Percentiles rank a stretch among this genome's conserved stretches.
Conservation (phyloP, 2,888 invertebrate genomes). For the Eristalis arbustorum region DNA sequence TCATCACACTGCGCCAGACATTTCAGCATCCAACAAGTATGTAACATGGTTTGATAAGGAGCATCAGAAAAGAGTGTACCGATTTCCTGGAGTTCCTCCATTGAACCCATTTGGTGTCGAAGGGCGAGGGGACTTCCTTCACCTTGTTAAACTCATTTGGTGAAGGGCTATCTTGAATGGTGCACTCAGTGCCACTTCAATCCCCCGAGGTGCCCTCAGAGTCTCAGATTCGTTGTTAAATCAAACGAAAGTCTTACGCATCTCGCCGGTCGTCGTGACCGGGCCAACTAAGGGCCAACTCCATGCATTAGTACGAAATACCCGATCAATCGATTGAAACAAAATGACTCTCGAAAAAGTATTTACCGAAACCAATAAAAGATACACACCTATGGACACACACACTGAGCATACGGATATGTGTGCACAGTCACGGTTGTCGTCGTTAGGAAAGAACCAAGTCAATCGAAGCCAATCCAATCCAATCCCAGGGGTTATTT, state of each 20-base stretch:
- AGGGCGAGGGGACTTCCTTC: too few relatives aligned
- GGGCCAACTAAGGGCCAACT: not conserved
- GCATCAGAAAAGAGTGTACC: not conserved
- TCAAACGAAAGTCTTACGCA: not conserved
- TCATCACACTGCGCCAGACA: not conserved
- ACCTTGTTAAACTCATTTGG: not conserved
- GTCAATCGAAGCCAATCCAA: conserved; percentile 8
- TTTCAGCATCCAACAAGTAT: not conserved
- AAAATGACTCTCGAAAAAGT: conserved; percentile 42
- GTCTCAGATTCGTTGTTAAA: not conserved
- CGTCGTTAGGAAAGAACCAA: not conserved
- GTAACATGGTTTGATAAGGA: too few relatives aligned
- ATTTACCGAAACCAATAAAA: conserved; percentile 56
- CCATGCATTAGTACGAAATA: not conserved
- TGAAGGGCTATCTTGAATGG: not conserved
- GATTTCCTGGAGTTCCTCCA: not conserved
- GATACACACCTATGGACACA: not conserved
- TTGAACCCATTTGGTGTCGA: too few relatives aligned
- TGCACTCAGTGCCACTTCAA: not conserved
- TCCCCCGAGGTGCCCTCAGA: not conserved
- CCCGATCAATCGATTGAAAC: conserved; percentile 50
- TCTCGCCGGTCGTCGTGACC: not conserved
- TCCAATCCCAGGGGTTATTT: conserved; percentile 59
- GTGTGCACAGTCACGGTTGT: not conserved
- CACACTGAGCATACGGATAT: not conserved